Evolutionary conservation across 2,888 invertebrate species (phyloP), one percentile per base, ranked within the genome.

Genomic region (Parthenolecanium corni): DNA sequence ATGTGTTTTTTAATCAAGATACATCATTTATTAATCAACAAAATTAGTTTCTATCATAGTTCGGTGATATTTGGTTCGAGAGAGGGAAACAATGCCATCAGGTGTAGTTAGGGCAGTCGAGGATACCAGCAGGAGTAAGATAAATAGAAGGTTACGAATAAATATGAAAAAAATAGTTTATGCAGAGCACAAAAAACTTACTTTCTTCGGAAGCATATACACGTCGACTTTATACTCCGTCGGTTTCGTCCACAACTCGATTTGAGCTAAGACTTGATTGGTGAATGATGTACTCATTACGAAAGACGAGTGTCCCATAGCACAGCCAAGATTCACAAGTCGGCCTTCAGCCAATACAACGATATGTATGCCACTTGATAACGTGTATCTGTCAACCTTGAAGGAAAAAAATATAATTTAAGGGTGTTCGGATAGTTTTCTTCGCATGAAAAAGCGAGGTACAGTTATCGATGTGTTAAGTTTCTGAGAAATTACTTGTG

Each of bases 281-380:
- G 95, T 91, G 74, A 99, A 99, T 1, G 97, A 97, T 75, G 93
- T 95, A 67, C 94, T 94, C 98, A 99, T 99, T 16, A 99, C 98
- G 75, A 98, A 99, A 62, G 94, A 94, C 4, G 98, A 90, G 76
- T 98, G 98, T 38, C 98, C 98, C 71, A 89, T 96, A 31, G 98
- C 98, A 76, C 98, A 98, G 62, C 97, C 98, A 68, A 99, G 79
- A 75, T 99, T 99, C 3, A 96, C 96, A 64, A 99, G 81, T 68
- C 98, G 85, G 40, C 98, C 98, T 74, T 96, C 89, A 24, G 98
- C 97, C 66, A 98, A 78, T 14, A 98, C 77, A 71, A 99, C 92
- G 56, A 98, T 80, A 74, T 97, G 93, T 67, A 85, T 86, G 36
- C 96, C 96, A 76, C 86, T 94, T 62, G 82, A 75, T 70, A 99